Evolutionary conservation across 2,888 invertebrate genomes (phyloP).

Genomic region (Chaitophorus viminalis): DNA sequence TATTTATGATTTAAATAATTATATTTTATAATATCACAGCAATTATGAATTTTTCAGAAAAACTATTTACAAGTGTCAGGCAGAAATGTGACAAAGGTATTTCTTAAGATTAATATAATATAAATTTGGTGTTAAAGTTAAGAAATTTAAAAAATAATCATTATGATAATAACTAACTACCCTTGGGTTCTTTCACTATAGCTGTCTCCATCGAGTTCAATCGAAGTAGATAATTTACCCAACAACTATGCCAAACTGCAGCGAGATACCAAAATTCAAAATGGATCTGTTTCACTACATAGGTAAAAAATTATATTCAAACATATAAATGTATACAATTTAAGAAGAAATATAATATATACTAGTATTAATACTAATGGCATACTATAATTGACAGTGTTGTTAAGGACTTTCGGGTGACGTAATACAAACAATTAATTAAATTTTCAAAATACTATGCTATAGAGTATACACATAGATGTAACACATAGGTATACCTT

Average conservation of each 20-base stretch:
- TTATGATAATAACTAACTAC: background rate
- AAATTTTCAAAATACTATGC: no score
- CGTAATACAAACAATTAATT: no score
- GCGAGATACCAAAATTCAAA: conserved; percentile 56
- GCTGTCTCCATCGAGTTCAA: conserved; percentile 53
- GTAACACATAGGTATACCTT: no score
- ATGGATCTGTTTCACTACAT: conserved; percentile 59
- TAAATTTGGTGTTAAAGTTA: background rate
- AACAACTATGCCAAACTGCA: conserved; percentile 40
- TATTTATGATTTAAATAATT: background rate
- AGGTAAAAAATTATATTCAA: conserved; percentile 41
- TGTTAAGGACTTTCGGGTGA: background rate
- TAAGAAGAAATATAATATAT: background rate
- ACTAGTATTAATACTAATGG: background rate
- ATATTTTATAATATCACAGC: background rate
- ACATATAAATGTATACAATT: background rate
- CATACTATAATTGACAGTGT: background rate
- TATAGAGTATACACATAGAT: no score
- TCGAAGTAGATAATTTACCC: conserved; percentile 58
- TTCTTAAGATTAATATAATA: conserved; percentile 1
- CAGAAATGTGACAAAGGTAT: conserved; percentile 67
- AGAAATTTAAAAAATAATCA: background rate
- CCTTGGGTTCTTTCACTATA: conserved; percentile 26
- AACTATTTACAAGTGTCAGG: conserved; percentile 66
- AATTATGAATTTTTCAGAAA: conserved; percentile 63